Conservation (phyloP, 2,797 vertebrate species). For the Cetoscarus ocellatus region DNA sequence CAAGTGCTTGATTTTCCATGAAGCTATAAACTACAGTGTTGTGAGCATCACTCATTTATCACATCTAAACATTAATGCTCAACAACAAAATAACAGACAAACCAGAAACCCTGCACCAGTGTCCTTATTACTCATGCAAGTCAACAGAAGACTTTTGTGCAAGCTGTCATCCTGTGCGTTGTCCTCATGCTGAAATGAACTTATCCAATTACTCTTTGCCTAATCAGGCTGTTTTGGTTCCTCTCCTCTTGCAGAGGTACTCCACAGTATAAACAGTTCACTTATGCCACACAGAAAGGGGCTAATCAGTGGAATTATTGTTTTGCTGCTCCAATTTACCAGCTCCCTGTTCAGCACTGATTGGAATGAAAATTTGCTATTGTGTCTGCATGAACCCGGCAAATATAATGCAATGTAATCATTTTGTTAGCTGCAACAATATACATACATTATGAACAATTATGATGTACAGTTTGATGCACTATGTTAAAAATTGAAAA, state of each 20-base stretch:
- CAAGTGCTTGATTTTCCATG: constrained; percentile 38
- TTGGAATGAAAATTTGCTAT: constrained; percentile 98
- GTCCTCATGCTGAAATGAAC: constrained; percentile 99
- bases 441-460: constrained; percentile 79
- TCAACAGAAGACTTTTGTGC: constrained; percentile 94
- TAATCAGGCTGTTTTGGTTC: constrained; percentile 99
- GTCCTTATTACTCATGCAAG: constrained; percentile 88
- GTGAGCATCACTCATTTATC: constrained; percentile 34
- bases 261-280: constrained; percentile 99
- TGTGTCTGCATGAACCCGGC: constrained; percentile 85
- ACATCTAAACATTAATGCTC: constrained; percentile 17
- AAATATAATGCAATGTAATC: constrained; percentile 85
- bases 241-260: constrained; percentile 99
- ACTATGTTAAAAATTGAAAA: constrained; percentile 39
- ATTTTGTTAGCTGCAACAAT: constrained; percentile 77
- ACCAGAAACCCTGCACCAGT: constrained; percentile 25
- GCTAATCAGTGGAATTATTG: constrained; percentile 99
- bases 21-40: constrained; percentile 19
- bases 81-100: constrained; percentile 40
- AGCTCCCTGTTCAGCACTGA: constrained; percentile 98
- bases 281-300: constrained; percentile 99
- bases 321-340: constrained; percentile 99
- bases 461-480: constrained; percentile 61
- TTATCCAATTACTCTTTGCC: constrained; percentile 99
- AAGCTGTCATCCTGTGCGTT: constrained; percentile 97